Evolutionary conservation across 2,113 vertebrate genomes (phyloP).

Genomic region (Onychostruthus taczanowskii): DNA sequence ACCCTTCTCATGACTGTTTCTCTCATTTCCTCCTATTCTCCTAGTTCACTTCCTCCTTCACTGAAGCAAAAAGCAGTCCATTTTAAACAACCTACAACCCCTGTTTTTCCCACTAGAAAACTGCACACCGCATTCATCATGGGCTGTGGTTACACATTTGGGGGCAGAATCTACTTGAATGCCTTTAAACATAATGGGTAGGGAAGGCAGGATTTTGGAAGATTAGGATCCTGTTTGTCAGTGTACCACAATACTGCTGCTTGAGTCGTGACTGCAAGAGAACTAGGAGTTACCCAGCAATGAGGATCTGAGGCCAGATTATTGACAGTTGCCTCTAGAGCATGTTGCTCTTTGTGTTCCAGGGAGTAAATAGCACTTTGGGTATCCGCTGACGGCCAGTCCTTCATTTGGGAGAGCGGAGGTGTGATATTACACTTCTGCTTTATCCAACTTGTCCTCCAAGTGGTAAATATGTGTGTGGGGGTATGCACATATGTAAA

Average conservation of each 20-base stretch:
- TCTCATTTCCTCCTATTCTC: constrained; percentile 2
- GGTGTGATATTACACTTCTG: constrained; percentile 58
- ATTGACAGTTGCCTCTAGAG: not conserved
- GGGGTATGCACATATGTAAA: constrained; percentile 59
- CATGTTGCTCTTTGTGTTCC: constrained; percentile 1
- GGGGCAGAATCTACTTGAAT: not conserved
- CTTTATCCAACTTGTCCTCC: constrained; percentile 39
- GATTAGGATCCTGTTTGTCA: not conserved
- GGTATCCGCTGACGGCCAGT: not conserved
- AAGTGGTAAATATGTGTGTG: constrained; percentile 49
- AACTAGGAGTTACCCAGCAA: not conserved
- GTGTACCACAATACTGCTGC: not conserved
- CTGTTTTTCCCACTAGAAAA: not conserved
- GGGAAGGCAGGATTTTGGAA: not conserved
- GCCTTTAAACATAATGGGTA: not conserved
- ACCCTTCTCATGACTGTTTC: not conserved
- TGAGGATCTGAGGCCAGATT: not conserved
- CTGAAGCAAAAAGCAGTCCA: not conserved
- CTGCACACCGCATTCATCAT: not conserved
- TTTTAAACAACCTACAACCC: not conserved
- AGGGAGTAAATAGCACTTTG: not conserved
- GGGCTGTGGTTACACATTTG: not conserved
- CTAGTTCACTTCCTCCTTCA: not conserved
- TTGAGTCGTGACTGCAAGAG: not conserved
- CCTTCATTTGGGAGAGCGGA: not conserved